Evolutionary conservation across 2,888 invertebrate species (phyloP).

Genomic region (Drosophila mettleri): DNA sequence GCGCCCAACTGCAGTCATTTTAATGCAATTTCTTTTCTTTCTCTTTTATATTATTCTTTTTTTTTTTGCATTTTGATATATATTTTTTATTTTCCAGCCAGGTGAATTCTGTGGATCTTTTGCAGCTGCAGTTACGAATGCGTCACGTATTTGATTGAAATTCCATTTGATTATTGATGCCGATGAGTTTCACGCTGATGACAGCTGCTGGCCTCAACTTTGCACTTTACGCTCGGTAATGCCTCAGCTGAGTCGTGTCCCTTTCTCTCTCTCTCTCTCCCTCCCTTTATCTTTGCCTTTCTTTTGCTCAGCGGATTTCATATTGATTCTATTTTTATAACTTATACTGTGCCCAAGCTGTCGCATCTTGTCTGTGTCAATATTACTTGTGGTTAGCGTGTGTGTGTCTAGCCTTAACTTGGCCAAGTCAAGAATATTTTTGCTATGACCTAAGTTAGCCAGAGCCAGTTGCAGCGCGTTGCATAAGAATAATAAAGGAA

Average conservation of each 20-base stretch:
- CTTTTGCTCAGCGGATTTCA: not conserved
- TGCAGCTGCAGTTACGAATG: conserved; percentile 19
- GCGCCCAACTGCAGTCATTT: conserved; percentile 27
- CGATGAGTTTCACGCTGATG: conserved; percentile 27
- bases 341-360: conserved; percentile 24
- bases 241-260: conserved; percentile 5
- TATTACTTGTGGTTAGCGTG: conserved; percentile 29
- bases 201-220: conserved; percentile 38
- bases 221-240: conserved; percentile 30
- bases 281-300: not conserved
- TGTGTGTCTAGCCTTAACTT: conserved; percentile 22
- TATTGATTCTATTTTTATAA: conserved; percentile 34
- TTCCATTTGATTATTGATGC: conserved; percentile 64
- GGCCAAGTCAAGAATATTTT: conserved; percentile 17
- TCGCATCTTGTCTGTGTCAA: conserved; percentile 31
- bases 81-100: conserved; percentile 8
- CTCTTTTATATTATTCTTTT: not conserved
- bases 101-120: conserved; percentile 15
- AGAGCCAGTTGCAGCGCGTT: conserved; percentile 14
- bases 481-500: conserved; percentile 9
- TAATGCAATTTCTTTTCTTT: conserved; percentile 28
- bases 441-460: conserved; percentile 14
- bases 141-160: conserved; percentile 73
- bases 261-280: not conserved
- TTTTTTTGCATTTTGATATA: not conserved